These are phyloP conservation scores for Aphaenogaster ashmeadi DNA, from an alignment of 1,140 invertebrate genomes.

Conservation along the genomic window DNA sequence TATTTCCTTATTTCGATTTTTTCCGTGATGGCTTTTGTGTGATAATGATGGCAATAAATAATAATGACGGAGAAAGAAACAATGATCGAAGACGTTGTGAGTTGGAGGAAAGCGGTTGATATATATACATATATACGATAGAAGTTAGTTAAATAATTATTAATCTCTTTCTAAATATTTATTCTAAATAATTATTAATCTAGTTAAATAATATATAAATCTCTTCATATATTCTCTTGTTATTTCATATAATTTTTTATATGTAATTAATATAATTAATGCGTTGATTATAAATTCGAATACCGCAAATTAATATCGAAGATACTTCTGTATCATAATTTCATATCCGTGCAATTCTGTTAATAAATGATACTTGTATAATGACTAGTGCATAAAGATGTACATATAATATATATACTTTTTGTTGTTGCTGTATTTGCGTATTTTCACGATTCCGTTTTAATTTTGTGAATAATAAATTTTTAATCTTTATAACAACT, in stretches of 20 bases:
- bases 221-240: neutral
- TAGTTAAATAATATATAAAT: slow-evolving; percentile 29
- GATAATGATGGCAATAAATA: neutral
- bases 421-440: slow-evolving; percentile 12
- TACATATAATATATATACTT: slow-evolving; percentile 47
- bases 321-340: slow-evolving; percentile 16
- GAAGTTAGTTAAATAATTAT: slow-evolving; percentile 36
- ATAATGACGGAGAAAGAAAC: neutral
- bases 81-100: neutral
- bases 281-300: neutral
- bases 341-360: slow-evolving; percentile 28
- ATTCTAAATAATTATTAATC: too few species aligned
- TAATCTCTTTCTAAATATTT: too few species aligned
- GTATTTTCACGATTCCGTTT: neutral
- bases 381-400: slow-evolving; percentile 17
- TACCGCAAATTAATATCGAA: neutral
- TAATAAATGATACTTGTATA: slow-evolving; percentile 38
- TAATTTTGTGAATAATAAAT: slow-evolving; percentile 31
- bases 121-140: slow-evolving; percentile 2
- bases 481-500: slow-evolving; percentile 40
- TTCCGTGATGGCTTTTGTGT: neutral
- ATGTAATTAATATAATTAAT: slow-evolving; percentile 42
- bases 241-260: slow-evolving; percentile 19
- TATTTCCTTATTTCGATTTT: neutral
- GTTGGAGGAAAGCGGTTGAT: neutral